These are phyloP conservation scores for Bovichtus variegatus DNA, from an alignment of 2,797 vertebrate genomes.

Conservation along the genomic window DNA sequence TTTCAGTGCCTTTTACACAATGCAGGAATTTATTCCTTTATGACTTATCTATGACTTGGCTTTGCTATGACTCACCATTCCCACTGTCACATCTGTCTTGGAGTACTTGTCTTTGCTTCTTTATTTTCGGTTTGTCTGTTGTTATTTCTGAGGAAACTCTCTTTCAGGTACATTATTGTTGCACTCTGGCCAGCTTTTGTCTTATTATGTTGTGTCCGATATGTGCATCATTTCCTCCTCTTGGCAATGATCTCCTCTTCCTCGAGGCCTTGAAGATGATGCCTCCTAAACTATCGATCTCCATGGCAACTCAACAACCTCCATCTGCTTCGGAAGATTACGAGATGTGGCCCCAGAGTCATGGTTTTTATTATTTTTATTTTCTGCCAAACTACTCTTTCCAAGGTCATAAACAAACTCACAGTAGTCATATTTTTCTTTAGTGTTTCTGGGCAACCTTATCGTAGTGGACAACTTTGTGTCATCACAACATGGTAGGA, in stretches of 20 bases:
- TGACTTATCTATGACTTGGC: constrained; percentile 2
- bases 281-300: background rate
- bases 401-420: background rate
- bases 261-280: background rate
- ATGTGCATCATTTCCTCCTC: background rate
- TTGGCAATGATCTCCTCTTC: background rate
- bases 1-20: too few relatives aligned
- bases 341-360: background rate
- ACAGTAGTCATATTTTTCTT: background rate
- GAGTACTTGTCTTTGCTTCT: background rate
- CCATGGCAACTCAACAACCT: background rate
- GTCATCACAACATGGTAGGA: background rate
- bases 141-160: background rate
- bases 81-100: background rate
- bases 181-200: background rate
- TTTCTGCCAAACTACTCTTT: background rate
- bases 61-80: background rate
- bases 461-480: background rate
- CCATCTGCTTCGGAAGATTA: background rate
- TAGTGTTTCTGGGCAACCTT: background rate
- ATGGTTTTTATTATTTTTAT: too few relatives aligned
- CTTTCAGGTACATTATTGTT: background rate
- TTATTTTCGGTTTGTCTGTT: background rate
- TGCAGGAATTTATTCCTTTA: background rate
- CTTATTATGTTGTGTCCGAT: background rate